These are phyloP conservation scores for Rhinolophus sinicus DNA, from an alignment of 2,113 vertebrate genomes.

Conservation along the genomic window DNA sequence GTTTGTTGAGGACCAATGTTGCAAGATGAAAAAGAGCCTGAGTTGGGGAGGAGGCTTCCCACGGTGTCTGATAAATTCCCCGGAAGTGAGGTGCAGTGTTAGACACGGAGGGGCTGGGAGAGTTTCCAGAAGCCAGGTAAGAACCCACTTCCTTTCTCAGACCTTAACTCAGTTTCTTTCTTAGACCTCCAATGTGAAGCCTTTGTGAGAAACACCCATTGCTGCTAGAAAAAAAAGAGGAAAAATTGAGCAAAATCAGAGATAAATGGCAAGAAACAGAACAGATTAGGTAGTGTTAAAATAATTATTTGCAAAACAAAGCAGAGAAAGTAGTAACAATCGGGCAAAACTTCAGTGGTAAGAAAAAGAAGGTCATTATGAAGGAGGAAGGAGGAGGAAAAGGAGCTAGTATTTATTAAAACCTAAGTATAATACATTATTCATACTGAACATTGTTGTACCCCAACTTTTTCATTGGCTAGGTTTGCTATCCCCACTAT, in stretches of 20 bases:
- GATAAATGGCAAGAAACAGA: background rate
- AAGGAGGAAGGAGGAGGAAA: background rate
- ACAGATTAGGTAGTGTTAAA: background rate
- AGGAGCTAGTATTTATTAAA: background rate
- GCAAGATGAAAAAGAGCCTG: background rate
- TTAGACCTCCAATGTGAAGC: background rate
- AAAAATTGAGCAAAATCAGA: background rate
- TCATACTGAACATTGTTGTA: background rate
- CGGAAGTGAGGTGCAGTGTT: background rate
- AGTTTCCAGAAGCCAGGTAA: background rate
- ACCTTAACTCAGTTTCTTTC: background rate
- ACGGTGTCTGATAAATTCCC: background rate
- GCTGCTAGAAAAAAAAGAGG: background rate
- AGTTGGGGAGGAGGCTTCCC: background rate
- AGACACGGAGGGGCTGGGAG: no score
- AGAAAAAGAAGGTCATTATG: background rate
- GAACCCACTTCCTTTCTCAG: background rate
- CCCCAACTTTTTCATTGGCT: background rate
- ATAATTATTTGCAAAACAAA: background rate
- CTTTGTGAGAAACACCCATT: background rate
- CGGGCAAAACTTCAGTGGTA: background rate
- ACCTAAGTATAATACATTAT: background rate
- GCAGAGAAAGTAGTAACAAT: background rate
- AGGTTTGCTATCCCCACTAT: background rate
- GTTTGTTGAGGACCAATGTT: background rate